phyloP scores from a whole-genome alignment of 2,888 invertebrate genomes.

The Lasioglossum oenotherae region DNA sequence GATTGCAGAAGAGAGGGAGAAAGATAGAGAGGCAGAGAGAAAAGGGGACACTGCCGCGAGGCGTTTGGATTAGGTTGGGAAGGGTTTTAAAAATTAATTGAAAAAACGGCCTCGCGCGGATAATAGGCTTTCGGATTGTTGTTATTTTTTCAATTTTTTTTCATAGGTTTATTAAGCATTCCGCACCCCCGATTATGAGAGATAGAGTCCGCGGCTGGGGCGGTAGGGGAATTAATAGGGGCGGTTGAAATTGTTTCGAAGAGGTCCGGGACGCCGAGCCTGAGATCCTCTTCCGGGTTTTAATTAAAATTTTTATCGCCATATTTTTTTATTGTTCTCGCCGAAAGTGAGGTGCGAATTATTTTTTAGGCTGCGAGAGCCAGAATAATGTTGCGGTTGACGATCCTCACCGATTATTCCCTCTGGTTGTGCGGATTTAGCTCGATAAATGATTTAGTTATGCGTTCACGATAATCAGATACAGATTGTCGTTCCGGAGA shows the following conservation, averaged over 20 bases:
- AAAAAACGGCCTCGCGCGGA: constrained; percentile 14
- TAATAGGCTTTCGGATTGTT: constrained; percentile 38
- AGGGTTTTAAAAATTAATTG: constrained; percentile 47
- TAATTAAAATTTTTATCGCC: constrained; percentile 24
- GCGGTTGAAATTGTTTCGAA: constrained; percentile 16
- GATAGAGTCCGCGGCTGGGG: neutral
- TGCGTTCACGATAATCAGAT: neutral
- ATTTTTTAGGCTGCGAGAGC: neutral
- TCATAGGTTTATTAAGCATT: constrained; percentile 32
- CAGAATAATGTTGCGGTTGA: neutral
- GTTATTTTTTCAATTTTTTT: neutral
- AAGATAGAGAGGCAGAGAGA: neutral
- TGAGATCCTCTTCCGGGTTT: constrained; percentile 4
- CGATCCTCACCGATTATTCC: neutral
- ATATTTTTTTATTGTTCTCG: neutral
- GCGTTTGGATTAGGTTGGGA: constrained; percentile 21
- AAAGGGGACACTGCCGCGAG: neutral
- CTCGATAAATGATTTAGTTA: neutral
- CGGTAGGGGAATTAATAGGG: constrained; percentile 12
- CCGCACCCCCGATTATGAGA: constrained; percentile 11
- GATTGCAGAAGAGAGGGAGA: neutral
- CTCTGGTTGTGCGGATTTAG: neutral
- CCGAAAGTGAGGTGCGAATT: neutral
- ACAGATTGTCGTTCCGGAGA: neutral
- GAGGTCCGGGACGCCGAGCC: neutral